These are phyloP conservation scores for Alsophila aescularia DNA, from an alignment of 2,888 invertebrate genomes.

Conservation along the genomic window DNA sequence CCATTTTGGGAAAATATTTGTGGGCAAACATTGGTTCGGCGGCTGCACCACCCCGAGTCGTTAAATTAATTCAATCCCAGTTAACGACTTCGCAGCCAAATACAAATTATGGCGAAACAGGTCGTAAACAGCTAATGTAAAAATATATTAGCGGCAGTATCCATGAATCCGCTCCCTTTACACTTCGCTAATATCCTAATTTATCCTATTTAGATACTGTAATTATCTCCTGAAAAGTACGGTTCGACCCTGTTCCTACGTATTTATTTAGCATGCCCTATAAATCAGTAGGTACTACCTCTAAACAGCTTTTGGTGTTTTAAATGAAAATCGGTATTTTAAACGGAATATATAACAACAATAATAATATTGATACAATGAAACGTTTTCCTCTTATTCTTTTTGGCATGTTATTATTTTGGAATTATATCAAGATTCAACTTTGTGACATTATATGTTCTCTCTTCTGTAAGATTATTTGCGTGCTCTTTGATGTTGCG, in stretches of 20 bases:
- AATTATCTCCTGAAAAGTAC: conserved; percentile 29
- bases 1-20: conserved; percentile 39
- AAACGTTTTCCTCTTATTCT: conserved; percentile 5
- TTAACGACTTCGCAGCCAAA: conserved; percentile 43
- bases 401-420: conserved; percentile 6
- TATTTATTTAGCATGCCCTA: conserved; percentile 25
- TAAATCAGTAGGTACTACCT: conserved; percentile 19
- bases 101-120: conserved; percentile 43
- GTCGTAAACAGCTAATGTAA: conserved; percentile 44
- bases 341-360: conserved; percentile 6
- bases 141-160: conserved; percentile 39
- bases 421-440: background rate
- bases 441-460: background rate
- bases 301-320: conserved; percentile 3
- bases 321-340: conserved; percentile 5
- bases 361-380: background rate
- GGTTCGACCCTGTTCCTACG: conserved; percentile 11
- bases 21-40: conserved; percentile 23
- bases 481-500: conserved; percentile 13
- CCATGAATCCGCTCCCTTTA: conserved; percentile 39
- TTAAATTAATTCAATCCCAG: conserved; percentile 44
- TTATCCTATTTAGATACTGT: conserved; percentile 39
- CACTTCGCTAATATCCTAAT: conserved; percentile 39
- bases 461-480: conserved; percentile 4
- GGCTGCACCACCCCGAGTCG: conserved; percentile 29